Base-by-base conservation (phyloP, 1,140 invertebrate species). In the Diorhabda carinulata region DNA sequence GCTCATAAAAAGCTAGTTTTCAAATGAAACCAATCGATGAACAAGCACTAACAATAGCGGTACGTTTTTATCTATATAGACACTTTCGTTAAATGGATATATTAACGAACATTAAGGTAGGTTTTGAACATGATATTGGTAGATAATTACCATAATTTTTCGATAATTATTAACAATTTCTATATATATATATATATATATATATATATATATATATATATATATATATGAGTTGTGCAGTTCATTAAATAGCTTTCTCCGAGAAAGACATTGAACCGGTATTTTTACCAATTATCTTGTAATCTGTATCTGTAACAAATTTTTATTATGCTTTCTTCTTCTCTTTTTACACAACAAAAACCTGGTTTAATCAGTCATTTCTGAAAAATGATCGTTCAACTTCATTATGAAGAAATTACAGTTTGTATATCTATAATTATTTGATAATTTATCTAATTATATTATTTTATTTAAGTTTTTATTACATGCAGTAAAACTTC, bases 201-300 rank as follows among this genome's bases (percentile, higher is more conserved):
- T 52, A 9, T 9, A 25, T 52, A 52, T 52, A 52, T 2, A n/a
- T 52, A 52, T 52, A 8, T n/a, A 52, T n/a, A 52, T 52, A 52
- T 6, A 52, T 52, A 52, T 3, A 52, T 52, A 3, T n/a, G 47
- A 52, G 47, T 25, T 52, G 47, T 52, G 6, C 47, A 3, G 47
- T 52, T 52, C 47, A 52, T 52, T 52, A 52, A 52, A 52, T 8
- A 52, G 47, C 47, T 52, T 52, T 52, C 47, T 52, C 47, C 47
- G 47, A 52, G 47, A 52, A n/a, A 6, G 47, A 52, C 47, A 52
- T n/a, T n/a, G 47, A 52, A 52, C 47, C 47, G 47, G 47, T 52
- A 52, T 52, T 52, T 52, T 52, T 52, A 52, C 47, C 47, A 52
- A 52, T 52, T 52, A 52, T 52, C 47, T 52, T 52, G 47, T 52